phyloP scores from a whole-genome alignment of 2,888 invertebrate genomes.

The Aleiodes testaceus region DNA sequence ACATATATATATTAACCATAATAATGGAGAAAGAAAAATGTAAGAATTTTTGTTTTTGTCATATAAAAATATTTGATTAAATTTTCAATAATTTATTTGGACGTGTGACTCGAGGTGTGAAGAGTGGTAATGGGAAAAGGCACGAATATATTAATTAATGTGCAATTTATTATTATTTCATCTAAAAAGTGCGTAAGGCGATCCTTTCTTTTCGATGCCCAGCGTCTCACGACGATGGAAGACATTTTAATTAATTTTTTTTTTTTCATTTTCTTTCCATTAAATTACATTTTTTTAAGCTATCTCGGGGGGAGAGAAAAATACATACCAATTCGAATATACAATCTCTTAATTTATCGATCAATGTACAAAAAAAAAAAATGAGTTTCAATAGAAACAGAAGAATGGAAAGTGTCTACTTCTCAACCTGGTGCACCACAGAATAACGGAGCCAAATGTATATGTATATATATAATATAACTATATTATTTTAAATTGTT shows the following conservation, averaged over 20 bases:
- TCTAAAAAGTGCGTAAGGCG: slow-evolving; percentile 57
- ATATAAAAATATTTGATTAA: slow-evolving; percentile 25
- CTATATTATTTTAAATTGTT: slow-evolving; percentile 23
- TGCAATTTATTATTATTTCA: slow-evolving; percentile 50
- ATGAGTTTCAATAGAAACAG: slow-evolving; percentile 38
- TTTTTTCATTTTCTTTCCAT: slow-evolving; percentile 45
- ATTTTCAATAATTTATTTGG: slow-evolving; percentile 20
- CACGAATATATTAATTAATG: slow-evolving; percentile 59
- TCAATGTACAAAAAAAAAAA: slow-evolving; percentile 47
- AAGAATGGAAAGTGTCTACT: slow-evolving; percentile 46
- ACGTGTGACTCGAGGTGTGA: slow-evolving; percentile 38
- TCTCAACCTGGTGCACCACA: slow-evolving; percentile 63
- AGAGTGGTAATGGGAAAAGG: slow-evolving; percentile 59
- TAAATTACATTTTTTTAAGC: not conserved
- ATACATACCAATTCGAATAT: slow-evolving; percentile 21
- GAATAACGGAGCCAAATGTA: slow-evolving; percentile 68
- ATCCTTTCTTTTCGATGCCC: slow-evolving; percentile 50
- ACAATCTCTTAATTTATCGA: slow-evolving; percentile 36
- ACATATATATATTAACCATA: too few relatives aligned
- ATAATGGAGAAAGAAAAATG: too few relatives aligned
- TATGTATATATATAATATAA: slow-evolving; percentile 29
- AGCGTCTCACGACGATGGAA: slow-evolving; percentile 52
- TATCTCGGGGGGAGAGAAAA: not conserved
- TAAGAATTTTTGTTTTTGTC: not conserved
- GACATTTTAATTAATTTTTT: slow-evolving; percentile 58